Base-by-base conservation (phyloP, 2,113 vertebrate species). In the Sorex fumeus region DNA sequence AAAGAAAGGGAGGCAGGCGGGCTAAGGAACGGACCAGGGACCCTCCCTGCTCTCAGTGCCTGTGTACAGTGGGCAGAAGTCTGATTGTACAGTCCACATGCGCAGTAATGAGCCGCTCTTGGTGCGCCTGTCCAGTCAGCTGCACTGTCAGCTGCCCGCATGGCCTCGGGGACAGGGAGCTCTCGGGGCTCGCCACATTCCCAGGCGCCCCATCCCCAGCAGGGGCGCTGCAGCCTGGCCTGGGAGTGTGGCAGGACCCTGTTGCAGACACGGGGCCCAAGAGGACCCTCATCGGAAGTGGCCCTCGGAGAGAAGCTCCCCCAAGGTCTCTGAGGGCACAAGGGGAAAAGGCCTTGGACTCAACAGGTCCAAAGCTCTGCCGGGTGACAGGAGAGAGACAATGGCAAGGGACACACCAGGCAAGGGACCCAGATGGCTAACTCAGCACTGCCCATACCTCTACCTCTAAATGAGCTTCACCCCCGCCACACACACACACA, bases 1-100 rank as follows among this genome's bases (percentile, higher is more conserved):
- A 50, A 88, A 66, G 50, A 50, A 88, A 66, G 50, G 18, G 60
- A 91, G 76, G 87, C 64, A 36, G 3, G 77, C 15, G n/a, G 32
- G 47, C 27, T 16, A 66, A 67, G 43, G 28, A 69, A 66, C 21
- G 3, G 32, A 57, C 25, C 21, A n/a, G 16, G 60, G 28, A 43
- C 71, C 62, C 62, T 43, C 11, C 0, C 4, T 21, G 27, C 45
- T 74, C 50, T 12, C 50, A 47, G 53, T n/a, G 47, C 78, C 43
- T 3, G 1, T 50, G 13, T 30, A 76, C 30, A 76, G 3, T 19
- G 77, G 34, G 28, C 13, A 11, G 11, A 70, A 75, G 50, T 6
- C 45, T 27, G 25, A 40, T 28, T 71, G 23, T 43, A 40, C 0
- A 28, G 72, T 45, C 40, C 15, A 25, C 19, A 72, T 83, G 27